Evolutionary conservation across 2,113 vertebrate species (phyloP).

Genomic region (Crotalus horridus): DNA sequence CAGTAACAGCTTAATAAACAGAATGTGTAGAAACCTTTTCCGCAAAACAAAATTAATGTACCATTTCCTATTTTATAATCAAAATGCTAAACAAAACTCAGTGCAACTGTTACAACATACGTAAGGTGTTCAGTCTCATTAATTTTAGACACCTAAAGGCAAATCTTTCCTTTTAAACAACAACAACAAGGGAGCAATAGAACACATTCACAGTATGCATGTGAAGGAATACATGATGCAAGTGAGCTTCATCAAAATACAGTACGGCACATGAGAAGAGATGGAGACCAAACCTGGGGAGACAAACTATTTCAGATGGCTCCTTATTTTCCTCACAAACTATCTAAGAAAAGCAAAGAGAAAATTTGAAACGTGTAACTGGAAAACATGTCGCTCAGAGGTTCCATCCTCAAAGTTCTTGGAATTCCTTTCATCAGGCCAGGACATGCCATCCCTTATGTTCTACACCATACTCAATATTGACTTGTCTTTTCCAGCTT

Average conservation of each 20-base stretch:
- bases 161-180: slow-evolving; percentile 60
- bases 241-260: background rate
- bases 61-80: slow-evolving; percentile 74
- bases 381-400: background rate
- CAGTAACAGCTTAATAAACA: slow-evolving; percentile 71
- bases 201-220: slow-evolving; percentile 35
- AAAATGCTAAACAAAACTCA: slow-evolving; percentile 77
- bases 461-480: background rate
- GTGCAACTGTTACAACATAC: slow-evolving; percentile 61
- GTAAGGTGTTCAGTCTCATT: slow-evolving; percentile 65
- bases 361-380: background rate
- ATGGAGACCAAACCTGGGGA: background rate
- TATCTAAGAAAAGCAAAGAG: background rate
- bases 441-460: background rate
- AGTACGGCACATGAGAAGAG: background rate
- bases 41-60: slow-evolving; percentile 75
- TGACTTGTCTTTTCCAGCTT: background rate
- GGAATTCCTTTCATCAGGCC: background rate
- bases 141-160: slow-evolving; percentile 66
- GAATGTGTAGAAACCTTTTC: slow-evolving; percentile 57
- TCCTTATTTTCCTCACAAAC: background rate
- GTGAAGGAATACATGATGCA: slow-evolving; percentile 17
- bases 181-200: slow-evolving; percentile 29
- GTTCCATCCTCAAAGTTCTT: background rate
- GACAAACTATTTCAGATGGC: background rate